These are phyloP conservation scores for Drosophila merina DNA, from an alignment of 2,888 invertebrate genomes.

Conservation along the genomic window DNA sequence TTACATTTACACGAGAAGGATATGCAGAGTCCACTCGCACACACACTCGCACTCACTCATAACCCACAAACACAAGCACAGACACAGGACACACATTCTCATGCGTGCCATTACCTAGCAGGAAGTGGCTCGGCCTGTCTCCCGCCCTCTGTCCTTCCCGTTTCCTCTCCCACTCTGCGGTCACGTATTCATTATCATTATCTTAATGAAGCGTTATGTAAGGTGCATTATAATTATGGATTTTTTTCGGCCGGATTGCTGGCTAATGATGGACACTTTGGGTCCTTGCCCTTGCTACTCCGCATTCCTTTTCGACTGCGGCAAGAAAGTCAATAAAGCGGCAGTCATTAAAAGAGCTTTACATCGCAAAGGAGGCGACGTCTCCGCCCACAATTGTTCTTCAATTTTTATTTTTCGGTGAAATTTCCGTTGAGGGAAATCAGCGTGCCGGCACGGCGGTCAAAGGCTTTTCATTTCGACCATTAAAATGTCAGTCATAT, in stretches of 20 bases:
- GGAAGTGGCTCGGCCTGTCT: conserved; percentile 49
- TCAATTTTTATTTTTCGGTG: conserved; percentile 24
- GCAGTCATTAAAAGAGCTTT: conserved; percentile 39
- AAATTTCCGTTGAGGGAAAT: conserved; percentile 27
- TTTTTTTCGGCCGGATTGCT: conserved; percentile 53
- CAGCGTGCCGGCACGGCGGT: conserved; percentile 3
- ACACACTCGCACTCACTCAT: conserved; percentile 3
- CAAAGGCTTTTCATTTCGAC: conserved; percentile 40
- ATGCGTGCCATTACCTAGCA: conserved; percentile 71
- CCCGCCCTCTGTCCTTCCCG: neutral
- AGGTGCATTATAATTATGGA: conserved; percentile 80
- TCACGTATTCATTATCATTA: conserved; percentile 81
- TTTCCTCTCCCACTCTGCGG: conserved; percentile 51
- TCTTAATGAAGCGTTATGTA: conserved; percentile 80
- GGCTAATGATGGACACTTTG: conserved; percentile 61
- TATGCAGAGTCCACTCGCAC: conserved; percentile 25
- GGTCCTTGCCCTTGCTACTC: conserved; percentile 31
- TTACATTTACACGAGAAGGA: conserved; percentile 30
- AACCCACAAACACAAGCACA: conserved; percentile 18
- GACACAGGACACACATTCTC: conserved; percentile 54
- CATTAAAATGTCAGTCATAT: conserved; percentile 51
- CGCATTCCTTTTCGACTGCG: conserved; percentile 9
- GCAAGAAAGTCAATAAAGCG: conserved; percentile 66
- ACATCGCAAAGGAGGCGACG: conserved; percentile 23
- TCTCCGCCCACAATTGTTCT: conserved; percentile 29